Evolutionary conservation across 2,888 invertebrate species (phyloP), one percentile per base, ranked within the genome.

Genomic region (Caradrina kadenii): DNA sequence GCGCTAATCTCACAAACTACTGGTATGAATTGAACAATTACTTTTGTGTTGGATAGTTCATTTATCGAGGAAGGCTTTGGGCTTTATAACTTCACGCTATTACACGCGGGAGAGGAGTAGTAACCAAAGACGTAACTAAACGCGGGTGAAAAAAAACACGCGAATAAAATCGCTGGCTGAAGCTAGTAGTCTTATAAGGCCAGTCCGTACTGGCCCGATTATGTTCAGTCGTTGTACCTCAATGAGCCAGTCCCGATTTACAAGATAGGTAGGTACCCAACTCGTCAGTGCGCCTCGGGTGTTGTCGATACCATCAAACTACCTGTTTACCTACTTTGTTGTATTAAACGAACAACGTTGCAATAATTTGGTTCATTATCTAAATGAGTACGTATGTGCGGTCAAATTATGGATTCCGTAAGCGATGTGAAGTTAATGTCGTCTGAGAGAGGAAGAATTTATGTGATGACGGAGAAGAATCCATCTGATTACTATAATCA

Each of bases 271-370:
- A 45, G 45, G 45, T 42, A 61, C n/a, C 68, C 50, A 63, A 62
- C 74, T 64, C 62, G 79, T 75, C 77, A 63, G 69, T 53, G 42
- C 31, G 71, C 76, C 63, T 59, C 72, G 26, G 64, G 80, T 64
- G 69, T 50, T 76, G 63, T 81, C 62, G 76, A 76, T 77, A 68
- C 68, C 78, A 67, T 76, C 72, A 52, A 45, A 52, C 68, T 63
- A 78, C 66, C 59, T 72, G 77, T 80, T 80, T 68, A 80, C 66
- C 77, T 71, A 80, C 77, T 68, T 59, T 52, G 68, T 56, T 64
- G 45, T 72, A 68, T 62, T 80, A 64, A 62, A 53, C 60, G 76
- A 48, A 61, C 60, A 75, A 63, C 22, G 35, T 58, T 72, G 52
- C 68, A 56, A 64, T 64, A 63, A 76, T 66, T 71, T 66, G 55